These are phyloP conservation scores for Drosophila pruinosa DNA, from an alignment of 1,140 invertebrate species.

Conservation along the genomic window DNA sequence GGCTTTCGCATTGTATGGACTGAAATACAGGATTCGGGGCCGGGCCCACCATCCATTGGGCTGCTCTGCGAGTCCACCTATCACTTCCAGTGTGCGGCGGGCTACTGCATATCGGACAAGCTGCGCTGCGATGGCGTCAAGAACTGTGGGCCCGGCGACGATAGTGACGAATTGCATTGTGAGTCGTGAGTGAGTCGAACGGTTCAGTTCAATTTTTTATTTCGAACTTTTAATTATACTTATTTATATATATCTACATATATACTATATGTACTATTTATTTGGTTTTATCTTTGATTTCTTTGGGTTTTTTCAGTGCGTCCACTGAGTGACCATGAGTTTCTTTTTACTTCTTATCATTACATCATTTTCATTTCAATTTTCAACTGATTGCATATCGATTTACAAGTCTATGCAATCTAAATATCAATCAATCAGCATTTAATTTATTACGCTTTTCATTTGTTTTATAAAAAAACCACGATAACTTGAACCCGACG, in stretches of 20 bases:
- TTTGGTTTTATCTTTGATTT: slow-evolving; percentile 16
- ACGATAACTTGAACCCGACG: slow-evolving; percentile 82
- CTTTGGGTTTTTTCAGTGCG: slow-evolving; percentile 65
- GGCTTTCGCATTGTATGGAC: slow-evolving; percentile 96
- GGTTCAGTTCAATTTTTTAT: slow-evolving; percentile 83
- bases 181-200: slow-evolving; percentile 85
- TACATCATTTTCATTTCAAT: neutral
- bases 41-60: slow-evolving; percentile 78
- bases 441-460: slow-evolving; percentile 51
- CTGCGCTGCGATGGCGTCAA: slow-evolving; percentile 90
- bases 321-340: slow-evolving; percentile 41
- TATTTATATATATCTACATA: slow-evolving; percentile 29
- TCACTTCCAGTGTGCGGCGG: slow-evolving; percentile 83
- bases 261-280: slow-evolving; percentile 17
- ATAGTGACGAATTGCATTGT: slow-evolving; percentile 93
- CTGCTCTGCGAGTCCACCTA: slow-evolving; percentile 82
- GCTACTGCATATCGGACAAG: slow-evolving; percentile 91
- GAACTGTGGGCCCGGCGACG: slow-evolving; percentile 91
- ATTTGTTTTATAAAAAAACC: slow-evolving; percentile 62
- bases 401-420: slow-evolving; percentile 31
- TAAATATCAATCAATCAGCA: slow-evolving; percentile 8
- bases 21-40: slow-evolving; percentile 87
- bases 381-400: slow-evolving; percentile 15
- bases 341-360: neutral
- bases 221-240: slow-evolving; percentile 38